Evolutionary conservation across 2,888 invertebrate species (phyloP).

Genomic region (Hyposoter dolosus): DNA sequence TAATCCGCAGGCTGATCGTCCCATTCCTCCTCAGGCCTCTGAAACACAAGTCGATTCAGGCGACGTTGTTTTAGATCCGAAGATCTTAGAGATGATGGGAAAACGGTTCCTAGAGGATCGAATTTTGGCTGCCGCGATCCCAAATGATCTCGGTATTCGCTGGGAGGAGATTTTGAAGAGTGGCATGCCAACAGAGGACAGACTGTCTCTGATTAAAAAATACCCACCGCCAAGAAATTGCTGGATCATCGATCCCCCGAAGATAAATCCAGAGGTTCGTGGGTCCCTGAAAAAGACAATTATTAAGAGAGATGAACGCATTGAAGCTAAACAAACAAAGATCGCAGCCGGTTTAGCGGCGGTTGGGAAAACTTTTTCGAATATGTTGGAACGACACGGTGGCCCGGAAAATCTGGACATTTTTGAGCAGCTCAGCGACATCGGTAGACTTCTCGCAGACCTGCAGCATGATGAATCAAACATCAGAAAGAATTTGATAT

Average conservation of each 20-base stretch:
- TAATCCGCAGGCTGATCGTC: background rate
- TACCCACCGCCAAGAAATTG: no score
- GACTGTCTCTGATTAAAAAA: no score
- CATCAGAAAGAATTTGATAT: background rate
- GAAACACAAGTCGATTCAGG: background rate
- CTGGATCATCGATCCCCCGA: conserved; percentile 48
- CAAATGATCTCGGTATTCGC: background rate
- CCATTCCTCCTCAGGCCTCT: no score
- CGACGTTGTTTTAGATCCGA: conserved; percentile 39
- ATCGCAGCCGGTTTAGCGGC: conserved; percentile 35
- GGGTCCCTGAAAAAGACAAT: conserved; percentile 20
- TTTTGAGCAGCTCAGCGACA: conserved; percentile 2
- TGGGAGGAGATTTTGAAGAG: no score
- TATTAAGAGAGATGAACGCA: conserved; percentile 43
- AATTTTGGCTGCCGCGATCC: background rate
- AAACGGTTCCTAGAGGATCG: conserved; percentile 29
- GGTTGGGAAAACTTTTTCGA: background rate
- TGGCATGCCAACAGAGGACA: no score
- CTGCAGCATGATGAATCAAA: background rate
- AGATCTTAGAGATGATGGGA: conserved; percentile 49
- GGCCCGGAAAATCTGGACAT: background rate
- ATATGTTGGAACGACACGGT: background rate
- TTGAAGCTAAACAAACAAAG: no score
- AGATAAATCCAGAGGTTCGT: conserved; percentile 37
- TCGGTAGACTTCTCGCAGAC: background rate